Evolutionary conservation across 2,888 invertebrate genomes (phyloP).

Genomic region (Eudasyphora cyanicolor): DNA sequence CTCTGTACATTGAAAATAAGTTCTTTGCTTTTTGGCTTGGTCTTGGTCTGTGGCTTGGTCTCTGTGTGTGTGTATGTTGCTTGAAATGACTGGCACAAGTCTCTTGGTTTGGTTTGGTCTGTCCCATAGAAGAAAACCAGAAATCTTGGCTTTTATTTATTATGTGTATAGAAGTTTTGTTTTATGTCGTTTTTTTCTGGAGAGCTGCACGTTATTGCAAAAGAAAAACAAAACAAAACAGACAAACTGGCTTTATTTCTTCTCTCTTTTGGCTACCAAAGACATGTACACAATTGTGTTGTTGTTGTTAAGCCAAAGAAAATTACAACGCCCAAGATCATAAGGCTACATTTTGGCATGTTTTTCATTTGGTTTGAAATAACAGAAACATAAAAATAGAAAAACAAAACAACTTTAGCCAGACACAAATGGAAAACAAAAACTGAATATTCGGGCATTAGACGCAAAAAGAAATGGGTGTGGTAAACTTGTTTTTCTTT

Average conservation of each 20-base stretch:
- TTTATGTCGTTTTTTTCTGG: background rate
- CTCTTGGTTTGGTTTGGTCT: background rate
- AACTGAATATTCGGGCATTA: slow-evolving; percentile 23
- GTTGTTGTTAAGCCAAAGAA: slow-evolving; percentile 13
- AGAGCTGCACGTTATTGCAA: slow-evolving; percentile 27
- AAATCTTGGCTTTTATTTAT: slow-evolving; percentile 34
- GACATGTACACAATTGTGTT: slow-evolving; percentile 37
- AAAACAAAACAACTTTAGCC: slow-evolving; percentile 20
- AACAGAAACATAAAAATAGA: background rate
- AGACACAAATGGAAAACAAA: slow-evolving; percentile 41
- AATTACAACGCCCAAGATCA: slow-evolving; percentile 1
- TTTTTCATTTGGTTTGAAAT: slow-evolving; percentile 50
- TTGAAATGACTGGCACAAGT: slow-evolving; percentile 62
- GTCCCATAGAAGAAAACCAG: slow-evolving; percentile 38
- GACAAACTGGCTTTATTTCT: slow-evolving; percentile 55
- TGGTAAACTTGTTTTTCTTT: slow-evolving; percentile 57
- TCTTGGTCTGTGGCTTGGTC: background rate
- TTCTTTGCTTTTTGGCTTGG: slow-evolving; percentile 17
- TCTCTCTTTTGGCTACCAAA: slow-evolving; percentile 13
- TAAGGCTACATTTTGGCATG: slow-evolving; percentile 41
- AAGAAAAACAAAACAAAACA: slow-evolving; percentile 55
- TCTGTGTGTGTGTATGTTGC: background rate
- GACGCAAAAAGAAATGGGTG: slow-evolving; percentile 41
- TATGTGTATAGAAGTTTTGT: slow-evolving; percentile 46
- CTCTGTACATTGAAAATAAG: slow-evolving; percentile 26